Percentiles rank a stretch among this genome's conserved stretches.
Conservation (phyloP, 2,888 invertebrate species). For the Apamea anceps region DNA sequence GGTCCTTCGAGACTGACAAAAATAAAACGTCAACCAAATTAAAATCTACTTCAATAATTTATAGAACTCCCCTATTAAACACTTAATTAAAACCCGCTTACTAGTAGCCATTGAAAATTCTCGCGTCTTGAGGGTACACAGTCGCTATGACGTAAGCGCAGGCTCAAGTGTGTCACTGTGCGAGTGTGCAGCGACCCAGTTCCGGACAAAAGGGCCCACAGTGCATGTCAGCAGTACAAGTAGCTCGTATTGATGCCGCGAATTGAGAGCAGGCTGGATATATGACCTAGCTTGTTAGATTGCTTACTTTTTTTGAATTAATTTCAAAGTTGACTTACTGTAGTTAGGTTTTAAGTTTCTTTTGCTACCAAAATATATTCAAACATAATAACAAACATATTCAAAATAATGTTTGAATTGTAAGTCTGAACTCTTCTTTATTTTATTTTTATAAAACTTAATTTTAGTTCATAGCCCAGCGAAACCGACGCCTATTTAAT, state of each 20-base stretch:
- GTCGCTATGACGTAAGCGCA: slow-evolving; percentile 53
- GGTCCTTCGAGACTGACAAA: not conserved
- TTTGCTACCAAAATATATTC: not conserved
- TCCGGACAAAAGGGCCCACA: slow-evolving; percentile 73
- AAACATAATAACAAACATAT: too few relatives aligned
- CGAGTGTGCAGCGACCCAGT: slow-evolving; percentile 75
- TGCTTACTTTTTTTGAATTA: not conserved
- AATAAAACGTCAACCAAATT: not conserved
- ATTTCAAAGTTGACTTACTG: not conserved
- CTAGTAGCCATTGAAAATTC: slow-evolving; percentile 42
- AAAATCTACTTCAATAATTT: not conserved
- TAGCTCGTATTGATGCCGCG: slow-evolving; percentile 64
- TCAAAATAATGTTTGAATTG: too few relatives aligned
- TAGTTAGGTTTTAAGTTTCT: not conserved
- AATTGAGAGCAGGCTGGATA: slow-evolving; percentile 56
- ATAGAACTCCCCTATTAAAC: slow-evolving; percentile 17
- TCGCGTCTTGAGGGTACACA: slow-evolving; percentile 42
- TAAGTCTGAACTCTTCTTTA: too few relatives aligned
- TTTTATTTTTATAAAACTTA: too few relatives aligned
- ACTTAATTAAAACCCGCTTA: slow-evolving; percentile 59
- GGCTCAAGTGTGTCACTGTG: slow-evolving; percentile 72
- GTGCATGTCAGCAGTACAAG: slow-evolving; percentile 62
- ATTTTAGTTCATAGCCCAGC: too few relatives aligned
- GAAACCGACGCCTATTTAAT: too few relatives aligned
- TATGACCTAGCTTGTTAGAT: slow-evolving; percentile 37